phyloP scores from a whole-genome alignment of 1,140 invertebrate species.

The Reticulitermes speratus region DNA sequence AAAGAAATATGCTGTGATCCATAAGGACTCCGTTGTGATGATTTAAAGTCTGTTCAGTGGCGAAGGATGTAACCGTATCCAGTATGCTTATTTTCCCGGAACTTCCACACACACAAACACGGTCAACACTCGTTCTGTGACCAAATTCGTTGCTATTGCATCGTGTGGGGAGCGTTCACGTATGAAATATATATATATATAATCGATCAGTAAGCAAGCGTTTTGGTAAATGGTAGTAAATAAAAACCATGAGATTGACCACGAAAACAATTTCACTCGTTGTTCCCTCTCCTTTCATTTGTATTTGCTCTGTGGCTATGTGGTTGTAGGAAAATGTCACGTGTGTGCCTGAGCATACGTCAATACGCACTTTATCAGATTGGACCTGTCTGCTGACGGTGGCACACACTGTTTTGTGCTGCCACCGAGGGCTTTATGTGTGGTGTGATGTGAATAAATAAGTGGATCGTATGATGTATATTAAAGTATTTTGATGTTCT shows the following conservation, averaged over 20 bases:
- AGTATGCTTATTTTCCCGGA: too few relatives aligned
- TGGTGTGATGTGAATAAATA: background rate
- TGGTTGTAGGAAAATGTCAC: background rate
- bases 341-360: background rate
- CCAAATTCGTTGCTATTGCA: too few relatives aligned
- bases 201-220: background rate
- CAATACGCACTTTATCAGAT: background rate
- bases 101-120: too few relatives aligned
- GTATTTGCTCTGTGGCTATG: background rate
- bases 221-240: slow-evolving; percentile 1
- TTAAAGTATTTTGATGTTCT: background rate
- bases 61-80: too few relatives aligned
- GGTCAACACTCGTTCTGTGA: too few relatives aligned
- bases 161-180: too few relatives aligned
- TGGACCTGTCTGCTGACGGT: background rate
- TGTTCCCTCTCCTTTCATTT: background rate
- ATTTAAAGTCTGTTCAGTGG: too few relatives aligned
- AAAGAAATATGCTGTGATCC: too few relatives aligned
- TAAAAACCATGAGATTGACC: background rate
- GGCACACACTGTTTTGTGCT: background rate
- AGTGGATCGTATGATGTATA: background rate
- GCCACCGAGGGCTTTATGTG: background rate
- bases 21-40: too few relatives aligned
- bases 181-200: too few relatives aligned
- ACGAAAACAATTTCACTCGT: background rate